phyloP scores from a whole-genome alignment of 2,113 vertebrate species.

The Arvicanthis niloticus region DNA sequence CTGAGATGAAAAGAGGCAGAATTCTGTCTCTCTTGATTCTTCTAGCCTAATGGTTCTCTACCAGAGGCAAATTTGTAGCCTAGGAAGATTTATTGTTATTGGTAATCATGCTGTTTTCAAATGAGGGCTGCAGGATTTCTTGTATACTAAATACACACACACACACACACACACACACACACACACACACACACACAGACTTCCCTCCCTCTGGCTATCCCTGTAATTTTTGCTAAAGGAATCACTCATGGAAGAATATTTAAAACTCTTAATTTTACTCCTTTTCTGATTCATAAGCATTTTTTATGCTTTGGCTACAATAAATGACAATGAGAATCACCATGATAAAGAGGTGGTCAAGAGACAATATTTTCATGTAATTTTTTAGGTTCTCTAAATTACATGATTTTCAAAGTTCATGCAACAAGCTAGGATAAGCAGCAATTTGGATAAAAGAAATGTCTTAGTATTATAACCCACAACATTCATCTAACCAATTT shows the following conservation, averaged over 20 bases:
- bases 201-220: background rate
- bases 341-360: background rate
- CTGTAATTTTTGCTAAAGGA: no score
- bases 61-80: background rate
- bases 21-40: background rate
- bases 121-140: background rate
- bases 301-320: background rate
- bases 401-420: background rate
- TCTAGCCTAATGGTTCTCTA: background rate
- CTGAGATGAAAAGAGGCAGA: background rate
- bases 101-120: background rate
- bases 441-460: background rate
- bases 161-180: no score
- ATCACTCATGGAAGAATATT: background rate
- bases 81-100: rapidly evolving
- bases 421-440: background rate
- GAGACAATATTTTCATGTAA: conserved; percentile 11
- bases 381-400: conserved; percentile 3
- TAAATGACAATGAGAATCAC: background rate
- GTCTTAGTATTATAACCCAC: background rate
- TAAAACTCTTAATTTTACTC: conserved; percentile 1
- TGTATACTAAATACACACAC: background rate
- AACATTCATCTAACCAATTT: background rate
- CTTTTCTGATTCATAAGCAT: conserved; percentile 7
- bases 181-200: background rate